A percentile compares a stretch with the other conserved stretches of the same genome.
phyloP scores from a whole-genome alignment of 2,888 invertebrate species.

The Agrotis clavis region DNA sequence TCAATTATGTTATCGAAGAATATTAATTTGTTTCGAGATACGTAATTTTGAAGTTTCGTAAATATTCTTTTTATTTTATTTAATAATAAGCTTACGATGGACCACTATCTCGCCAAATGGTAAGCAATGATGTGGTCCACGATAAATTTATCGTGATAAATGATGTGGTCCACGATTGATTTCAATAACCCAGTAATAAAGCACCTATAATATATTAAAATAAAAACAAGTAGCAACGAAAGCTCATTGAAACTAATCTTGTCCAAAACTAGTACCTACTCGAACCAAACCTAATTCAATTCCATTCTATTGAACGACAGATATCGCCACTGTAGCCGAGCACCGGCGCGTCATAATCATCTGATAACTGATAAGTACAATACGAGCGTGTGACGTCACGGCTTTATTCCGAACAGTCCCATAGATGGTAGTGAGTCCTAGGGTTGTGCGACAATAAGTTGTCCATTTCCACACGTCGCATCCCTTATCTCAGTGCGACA shows the following conservation, averaged over 20 bases:
- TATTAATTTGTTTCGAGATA: too few species aligned
- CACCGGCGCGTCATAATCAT: slow-evolving; percentile 47
- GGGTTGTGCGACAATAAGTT: slow-evolving; percentile 61
- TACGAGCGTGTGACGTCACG: slow-evolving; percentile 53
- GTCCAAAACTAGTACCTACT: slow-evolving; percentile 9
- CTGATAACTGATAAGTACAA: slow-evolving; percentile 61
- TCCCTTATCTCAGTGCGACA: slow-evolving; percentile 69
- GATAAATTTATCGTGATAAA: too few species aligned
- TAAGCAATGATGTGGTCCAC: too few species aligned
- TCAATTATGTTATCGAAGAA: too few species aligned
- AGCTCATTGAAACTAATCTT: slow-evolving; percentile 24
- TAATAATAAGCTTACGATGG: too few species aligned
- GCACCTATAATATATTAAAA: neutral
- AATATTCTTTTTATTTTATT: too few species aligned
- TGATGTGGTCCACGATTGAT: too few species aligned
- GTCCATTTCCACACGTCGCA: slow-evolving; percentile 66
- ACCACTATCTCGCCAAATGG: too few species aligned
- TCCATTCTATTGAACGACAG: slow-evolving; percentile 28
- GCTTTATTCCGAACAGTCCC: slow-evolving; percentile 48
- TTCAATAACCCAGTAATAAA: too few species aligned
- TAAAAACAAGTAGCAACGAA: slow-evolving; percentile 3
- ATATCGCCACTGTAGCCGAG: slow-evolving; percentile 34
- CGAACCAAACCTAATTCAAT: slow-evolving; percentile 34
- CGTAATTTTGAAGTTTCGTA: too few species aligned
- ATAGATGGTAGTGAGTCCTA: slow-evolving; percentile 28